Conservation (phyloP, 2,888 invertebrate genomes). For the Cantharis flavilabris region DNA sequence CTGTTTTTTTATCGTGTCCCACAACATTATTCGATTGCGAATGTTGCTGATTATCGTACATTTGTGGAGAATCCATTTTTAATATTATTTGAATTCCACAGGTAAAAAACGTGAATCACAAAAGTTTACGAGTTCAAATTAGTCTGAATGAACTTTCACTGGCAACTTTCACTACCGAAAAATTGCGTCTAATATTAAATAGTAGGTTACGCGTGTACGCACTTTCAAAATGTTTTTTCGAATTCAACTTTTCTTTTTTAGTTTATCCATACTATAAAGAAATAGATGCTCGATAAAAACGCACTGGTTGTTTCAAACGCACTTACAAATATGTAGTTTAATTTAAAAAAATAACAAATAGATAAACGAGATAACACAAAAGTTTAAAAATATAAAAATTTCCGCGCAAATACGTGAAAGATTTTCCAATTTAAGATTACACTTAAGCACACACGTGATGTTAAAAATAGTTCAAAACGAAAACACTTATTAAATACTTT, state of each 20-base stretch:
- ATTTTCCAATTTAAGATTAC: conserved; percentile 8
- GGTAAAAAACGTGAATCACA: not conserved
- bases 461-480: conserved; percentile 2
- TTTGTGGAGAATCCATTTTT: conserved; percentile 81
- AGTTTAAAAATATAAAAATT: not conserved
- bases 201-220: conserved; percentile 31
- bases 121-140: conserved; percentile 10
- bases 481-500: not conserved
- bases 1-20: conserved; percentile 61
- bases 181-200: conserved; percentile 30
- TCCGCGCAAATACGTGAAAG: conserved; percentile 5
- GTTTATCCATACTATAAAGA: not conserved
- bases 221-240: conserved; percentile 37
- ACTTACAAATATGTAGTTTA: not conserved
- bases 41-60: conserved; percentile 77
- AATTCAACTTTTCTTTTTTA: conserved; percentile 13
- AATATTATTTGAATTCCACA: not conserved
- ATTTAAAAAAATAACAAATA: not conserved
- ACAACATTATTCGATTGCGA: conserved; percentile 59
- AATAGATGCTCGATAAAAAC: not conserved
- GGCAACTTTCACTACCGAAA: conserved; percentile 42
- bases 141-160: conserved; percentile 46
- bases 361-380: not conserved
- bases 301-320: not conserved
- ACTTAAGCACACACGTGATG: conserved; percentile 15